These are phyloP conservation scores for Vanacampus margaritifer DNA, from an alignment of 2,113 vertebrate genomes.

Conservation along the genomic window DNA sequence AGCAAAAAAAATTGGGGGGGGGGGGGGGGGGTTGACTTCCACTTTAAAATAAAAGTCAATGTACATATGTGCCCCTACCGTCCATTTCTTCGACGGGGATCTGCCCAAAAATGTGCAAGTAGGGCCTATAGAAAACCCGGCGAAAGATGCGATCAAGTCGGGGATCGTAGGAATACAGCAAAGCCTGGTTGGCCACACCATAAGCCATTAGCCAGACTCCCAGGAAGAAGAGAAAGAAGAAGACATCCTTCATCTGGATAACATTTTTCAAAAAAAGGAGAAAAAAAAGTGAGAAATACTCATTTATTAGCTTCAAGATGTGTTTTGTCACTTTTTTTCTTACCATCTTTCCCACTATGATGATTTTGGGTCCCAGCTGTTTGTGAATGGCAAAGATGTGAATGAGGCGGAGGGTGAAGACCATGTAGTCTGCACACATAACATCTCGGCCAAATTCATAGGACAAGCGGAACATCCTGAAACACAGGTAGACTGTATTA, in stretches of 20 bases:
- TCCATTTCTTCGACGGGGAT: constrained; percentile 85
- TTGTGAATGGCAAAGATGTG: constrained; percentile 90
- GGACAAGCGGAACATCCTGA: constrained; percentile 73
- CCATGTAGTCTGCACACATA: constrained; percentile 85
- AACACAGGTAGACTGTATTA: constrained; percentile 4
- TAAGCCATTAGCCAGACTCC: constrained; percentile 85
- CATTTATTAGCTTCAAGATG: background rate
- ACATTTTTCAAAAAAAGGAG: background rate
- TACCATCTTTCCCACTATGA: constrained; percentile 89
- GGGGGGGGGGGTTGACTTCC: too few species aligned
- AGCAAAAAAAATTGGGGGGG: too few species aligned
- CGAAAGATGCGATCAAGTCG: constrained; percentile 73
- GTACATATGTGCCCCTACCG: constrained; percentile 59
- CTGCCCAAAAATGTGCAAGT: constrained; percentile 88
- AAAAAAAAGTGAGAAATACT: background rate
- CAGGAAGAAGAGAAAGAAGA: constrained; percentile 92
- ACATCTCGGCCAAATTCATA: constrained; percentile 73
- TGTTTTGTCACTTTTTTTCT: background rate
- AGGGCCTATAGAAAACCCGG: constrained; percentile 84
- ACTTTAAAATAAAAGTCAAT: background rate
- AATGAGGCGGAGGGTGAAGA: constrained; percentile 85
- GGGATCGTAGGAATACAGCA: constrained; percentile 77
- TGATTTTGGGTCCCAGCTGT: constrained; percentile 86
- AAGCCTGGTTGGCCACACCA: constrained; percentile 85
- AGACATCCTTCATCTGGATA: constrained; percentile 84